Conservation (phyloP, 2,888 invertebrate species). For the Spisula subtruncata region DNA sequence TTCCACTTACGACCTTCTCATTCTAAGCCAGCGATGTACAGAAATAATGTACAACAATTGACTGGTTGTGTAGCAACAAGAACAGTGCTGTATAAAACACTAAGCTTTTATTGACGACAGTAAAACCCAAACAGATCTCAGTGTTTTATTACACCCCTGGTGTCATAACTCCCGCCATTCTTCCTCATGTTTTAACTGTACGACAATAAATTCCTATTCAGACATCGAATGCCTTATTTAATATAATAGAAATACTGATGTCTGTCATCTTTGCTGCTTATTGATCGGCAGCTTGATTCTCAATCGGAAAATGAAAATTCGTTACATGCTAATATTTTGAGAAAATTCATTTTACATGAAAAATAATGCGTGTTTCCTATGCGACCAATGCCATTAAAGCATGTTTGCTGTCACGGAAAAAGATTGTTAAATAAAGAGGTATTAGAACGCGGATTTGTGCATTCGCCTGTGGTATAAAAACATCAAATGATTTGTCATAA, state of each 20-base stretch:
- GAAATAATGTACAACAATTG: too few species aligned
- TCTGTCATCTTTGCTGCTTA: constrained; percentile 10
- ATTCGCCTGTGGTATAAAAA: neutral
- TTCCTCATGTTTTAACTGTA: neutral
- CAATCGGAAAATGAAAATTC: neutral
- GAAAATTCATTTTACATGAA: constrained; percentile 14
- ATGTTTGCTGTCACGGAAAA: constrained; percentile 3
- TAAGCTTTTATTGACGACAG: constrained; percentile 24
- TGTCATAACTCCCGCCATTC: neutral
- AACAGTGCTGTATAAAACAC: constrained; percentile 6
- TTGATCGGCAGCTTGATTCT: neutral
- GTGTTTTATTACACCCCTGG: neutral
- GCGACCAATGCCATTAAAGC: neutral
- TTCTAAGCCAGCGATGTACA: too few species aligned
- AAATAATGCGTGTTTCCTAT: neutral
- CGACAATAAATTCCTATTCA: neutral
- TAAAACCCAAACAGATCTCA: constrained; percentile 4
- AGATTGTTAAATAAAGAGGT: neutral
- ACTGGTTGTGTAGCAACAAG: neutral
- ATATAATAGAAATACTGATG: neutral
- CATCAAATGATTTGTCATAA: constrained; percentile 1
- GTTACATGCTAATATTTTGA: constrained; percentile 9
- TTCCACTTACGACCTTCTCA: too few species aligned
- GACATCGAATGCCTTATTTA: constrained; percentile 9
- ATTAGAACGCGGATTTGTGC: neutral